A percentile compares a stretch with the other conserved stretches of the same genome.
Conservation (phyloP, 1,140 invertebrate species). For the Macrostomum lignano region DNA sequence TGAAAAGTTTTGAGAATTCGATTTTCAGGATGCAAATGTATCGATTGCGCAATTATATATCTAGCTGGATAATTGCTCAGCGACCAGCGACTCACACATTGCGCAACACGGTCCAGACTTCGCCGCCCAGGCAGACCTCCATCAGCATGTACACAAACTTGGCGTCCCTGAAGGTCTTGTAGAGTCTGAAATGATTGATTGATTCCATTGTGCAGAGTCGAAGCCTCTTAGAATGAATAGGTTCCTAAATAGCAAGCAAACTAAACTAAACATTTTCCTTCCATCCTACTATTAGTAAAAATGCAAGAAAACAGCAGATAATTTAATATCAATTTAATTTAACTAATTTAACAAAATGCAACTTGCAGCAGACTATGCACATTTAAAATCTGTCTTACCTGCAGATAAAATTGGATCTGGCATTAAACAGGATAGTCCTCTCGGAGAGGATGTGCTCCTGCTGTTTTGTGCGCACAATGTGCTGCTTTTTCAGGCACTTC, state of each 20-base stretch:
- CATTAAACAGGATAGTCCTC: constrained; percentile 79
- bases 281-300: too few species aligned
- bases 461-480: constrained; percentile 77
- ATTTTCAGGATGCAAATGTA: background rate
- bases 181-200: constrained; percentile 7
- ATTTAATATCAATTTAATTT: too few species aligned
- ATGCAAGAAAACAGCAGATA: too few species aligned
- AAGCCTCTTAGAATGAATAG: constrained; percentile 4
- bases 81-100: too few species aligned
- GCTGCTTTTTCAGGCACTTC: constrained; percentile 56
- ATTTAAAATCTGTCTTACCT: too few species aligned
- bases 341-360: too few species aligned
- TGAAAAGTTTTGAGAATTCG: constrained; percentile 10
- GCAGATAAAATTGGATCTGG: constrained; percentile 71
- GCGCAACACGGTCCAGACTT: too few species aligned
- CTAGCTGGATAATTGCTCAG: constrained; percentile 2
- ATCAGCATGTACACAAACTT: too few species aligned
- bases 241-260: constrained; percentile 4
- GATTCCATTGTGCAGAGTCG: constrained; percentile 1
- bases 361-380: too few species aligned
- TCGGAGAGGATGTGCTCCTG: constrained; percentile 90
- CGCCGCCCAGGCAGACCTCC: too few species aligned
- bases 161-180: too few species aligned
- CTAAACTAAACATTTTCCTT: background rate
- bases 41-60: constrained; percentile 9